Evolutionary conservation across 2,888 invertebrate species (phyloP).

Genomic region (Capitulum mitella): DNA sequence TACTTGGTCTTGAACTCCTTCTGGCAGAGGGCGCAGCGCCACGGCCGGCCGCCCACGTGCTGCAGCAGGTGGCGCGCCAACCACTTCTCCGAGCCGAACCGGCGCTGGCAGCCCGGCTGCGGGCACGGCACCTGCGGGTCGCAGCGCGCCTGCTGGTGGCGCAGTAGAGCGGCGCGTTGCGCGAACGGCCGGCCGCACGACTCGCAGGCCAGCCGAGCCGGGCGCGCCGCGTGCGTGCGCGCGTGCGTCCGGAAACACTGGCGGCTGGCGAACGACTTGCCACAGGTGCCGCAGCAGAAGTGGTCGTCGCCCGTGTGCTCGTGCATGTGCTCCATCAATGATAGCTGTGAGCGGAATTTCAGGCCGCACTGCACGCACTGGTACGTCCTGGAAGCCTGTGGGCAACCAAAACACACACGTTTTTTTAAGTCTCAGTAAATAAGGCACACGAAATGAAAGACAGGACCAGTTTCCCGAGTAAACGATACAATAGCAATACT

Average conservation of each 20-base stretch:
- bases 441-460: no score
- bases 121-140: constrained; percentile 56
- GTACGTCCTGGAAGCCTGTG: constrained; percentile 91
- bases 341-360: constrained; percentile 77
- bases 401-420: no score
- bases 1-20: constrained; percentile 50
- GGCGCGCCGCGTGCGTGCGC: constrained; percentile 81
- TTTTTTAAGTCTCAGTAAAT: no score
- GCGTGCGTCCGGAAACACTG: constrained; percentile 97
- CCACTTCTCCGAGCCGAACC: constrained; percentile 71
- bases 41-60: constrained; percentile 70
- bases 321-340: constrained; percentile 75
- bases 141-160: constrained; percentile 33
- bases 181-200: constrained; percentile 31
- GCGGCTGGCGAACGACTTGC: constrained; percentile 51
- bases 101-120: constrained; percentile 84
- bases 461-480: no score
- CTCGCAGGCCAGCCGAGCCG: constrained; percentile 58
- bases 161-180: constrained; percentile 29
- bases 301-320: constrained; percentile 80
- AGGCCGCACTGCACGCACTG: constrained; percentile 86
- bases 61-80: constrained; percentile 65
- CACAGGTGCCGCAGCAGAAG: constrained; percentile 77
- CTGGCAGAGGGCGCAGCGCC: constrained; percentile 51
- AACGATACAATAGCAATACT: no score